Base-by-base conservation (phyloP, 2,888 invertebrate species). In the Oasisia sp. region DNA sequence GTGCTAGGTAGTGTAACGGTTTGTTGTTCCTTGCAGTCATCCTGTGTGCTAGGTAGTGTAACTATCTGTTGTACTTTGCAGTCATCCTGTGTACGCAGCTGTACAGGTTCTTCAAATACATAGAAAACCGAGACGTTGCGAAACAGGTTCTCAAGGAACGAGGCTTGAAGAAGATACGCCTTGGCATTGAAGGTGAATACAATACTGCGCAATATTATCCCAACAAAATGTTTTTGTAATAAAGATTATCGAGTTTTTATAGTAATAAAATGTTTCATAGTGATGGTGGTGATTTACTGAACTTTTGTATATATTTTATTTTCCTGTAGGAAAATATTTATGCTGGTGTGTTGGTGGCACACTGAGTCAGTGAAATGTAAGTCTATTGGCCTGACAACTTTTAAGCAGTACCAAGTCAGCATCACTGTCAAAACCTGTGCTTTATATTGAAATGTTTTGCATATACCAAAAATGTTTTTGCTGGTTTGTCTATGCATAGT, bases 141-240 rank as follows among this genome's bases (percentile, higher is more conserved):
- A 99, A 99, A 95, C 99, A 99, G 94, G 99, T 99, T 45, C 98
- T 99, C 97, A 99, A 99, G 96, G 99, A 99, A 96, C 97, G 99
- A 91, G 99, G 99, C 0, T 97, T 99, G 92, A 99, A 99, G 96
- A 99, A 99, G 96, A 99, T 99, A 94, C 98, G 99, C 2, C 97
- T 99, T 38, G 99, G 99, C 9, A 99, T 99, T 93, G 99, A 99
- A 97, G 99, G 97, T 96, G 27, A 14, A 32, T 89, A 91, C 91
- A 91, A 90, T 38, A 27, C 27, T 7, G 27, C 3, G 27, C 4
- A 74, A 7, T 19, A 56, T n/a, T 74, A 74, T 4, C 14, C 27
- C n/a, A 74, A 19, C 74, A 74, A 74, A 74, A 19, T 27, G n/a
- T 27, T n/a, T 56, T 56, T 74, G 27, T 74, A n/a, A 74, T 74